These are phyloP conservation scores for Lacanobia oleracea DNA, from an alignment of 2,888 invertebrate genomes.

Conservation along the genomic window DNA sequence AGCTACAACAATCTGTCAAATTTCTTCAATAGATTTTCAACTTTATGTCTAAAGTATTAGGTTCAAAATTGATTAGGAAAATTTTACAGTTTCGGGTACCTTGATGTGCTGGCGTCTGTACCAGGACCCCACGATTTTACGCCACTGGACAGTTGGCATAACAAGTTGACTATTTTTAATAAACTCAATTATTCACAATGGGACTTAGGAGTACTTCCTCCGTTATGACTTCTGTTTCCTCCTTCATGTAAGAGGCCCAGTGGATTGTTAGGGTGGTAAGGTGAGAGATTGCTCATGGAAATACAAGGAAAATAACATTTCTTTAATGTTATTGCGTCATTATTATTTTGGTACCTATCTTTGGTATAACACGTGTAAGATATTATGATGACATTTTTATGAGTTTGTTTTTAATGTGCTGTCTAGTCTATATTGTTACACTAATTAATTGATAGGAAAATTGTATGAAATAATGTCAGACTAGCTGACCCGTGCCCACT, in stretches of 20 bases:
- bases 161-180: too few species aligned
- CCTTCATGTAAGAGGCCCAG: neutral
- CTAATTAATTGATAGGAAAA: neutral
- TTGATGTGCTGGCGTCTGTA: too few species aligned
- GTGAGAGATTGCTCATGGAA: neutral
- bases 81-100: too few species aligned
- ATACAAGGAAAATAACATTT: neutral
- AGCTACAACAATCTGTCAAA: too few species aligned
- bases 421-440: neutral
- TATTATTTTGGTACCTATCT: neutral
- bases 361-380: neutral
- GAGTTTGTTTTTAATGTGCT: slow-evolving; percentile 4
- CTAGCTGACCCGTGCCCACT: too few species aligned
- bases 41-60: too few species aligned
- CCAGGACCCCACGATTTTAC: too few species aligned
- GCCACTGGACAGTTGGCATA: too few species aligned
- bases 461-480: too few species aligned
- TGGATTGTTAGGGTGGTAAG: neutral
- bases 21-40: too few species aligned
- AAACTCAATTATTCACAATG: neutral
- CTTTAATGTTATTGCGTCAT: neutral
- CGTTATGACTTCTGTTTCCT: neutral
- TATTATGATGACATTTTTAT: too few species aligned
- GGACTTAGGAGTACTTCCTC: neutral
- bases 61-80: too few species aligned